Conservation (phyloP, 1,140 invertebrate species). For the Lasioglossum baleicum region DNA sequence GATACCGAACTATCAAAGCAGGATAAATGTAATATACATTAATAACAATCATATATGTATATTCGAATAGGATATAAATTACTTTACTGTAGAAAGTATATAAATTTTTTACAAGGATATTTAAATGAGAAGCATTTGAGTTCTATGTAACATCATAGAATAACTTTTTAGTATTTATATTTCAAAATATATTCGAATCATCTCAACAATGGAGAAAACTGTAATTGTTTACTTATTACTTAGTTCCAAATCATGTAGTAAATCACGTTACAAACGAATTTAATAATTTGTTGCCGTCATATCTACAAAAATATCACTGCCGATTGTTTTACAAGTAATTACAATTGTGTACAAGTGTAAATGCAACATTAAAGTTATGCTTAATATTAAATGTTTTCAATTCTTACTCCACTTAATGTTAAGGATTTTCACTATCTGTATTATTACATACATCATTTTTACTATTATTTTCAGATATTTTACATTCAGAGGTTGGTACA, state of each 20-base stretch:
- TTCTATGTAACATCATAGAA: neutral
- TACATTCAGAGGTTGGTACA: neutral
- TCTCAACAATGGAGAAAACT: too few species aligned
- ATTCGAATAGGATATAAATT: neutral
- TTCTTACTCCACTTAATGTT: neutral
- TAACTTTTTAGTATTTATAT: neutral
- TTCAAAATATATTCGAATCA: too few species aligned
- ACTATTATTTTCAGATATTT: neutral
- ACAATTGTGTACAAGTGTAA: neutral
- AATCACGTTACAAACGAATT: neutral
- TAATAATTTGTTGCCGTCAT: neutral
- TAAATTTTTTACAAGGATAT: neutral
- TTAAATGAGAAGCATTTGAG: neutral
- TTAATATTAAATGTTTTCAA: neutral
- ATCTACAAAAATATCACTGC: neutral
- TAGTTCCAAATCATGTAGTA: too few species aligned
- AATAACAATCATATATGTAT: neutral
- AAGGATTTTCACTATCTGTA: neutral
- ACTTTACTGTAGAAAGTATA: neutral
- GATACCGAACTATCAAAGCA: neutral
- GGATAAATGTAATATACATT: conserved; percentile 14
- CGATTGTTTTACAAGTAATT: neutral
- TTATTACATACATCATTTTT: neutral
- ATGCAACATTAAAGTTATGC: neutral
- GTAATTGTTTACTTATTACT: too few species aligned